Evolutionary conservation across 2,113 vertebrate genomes (phyloP).

Genomic region (Camelus dromedarius): DNA sequence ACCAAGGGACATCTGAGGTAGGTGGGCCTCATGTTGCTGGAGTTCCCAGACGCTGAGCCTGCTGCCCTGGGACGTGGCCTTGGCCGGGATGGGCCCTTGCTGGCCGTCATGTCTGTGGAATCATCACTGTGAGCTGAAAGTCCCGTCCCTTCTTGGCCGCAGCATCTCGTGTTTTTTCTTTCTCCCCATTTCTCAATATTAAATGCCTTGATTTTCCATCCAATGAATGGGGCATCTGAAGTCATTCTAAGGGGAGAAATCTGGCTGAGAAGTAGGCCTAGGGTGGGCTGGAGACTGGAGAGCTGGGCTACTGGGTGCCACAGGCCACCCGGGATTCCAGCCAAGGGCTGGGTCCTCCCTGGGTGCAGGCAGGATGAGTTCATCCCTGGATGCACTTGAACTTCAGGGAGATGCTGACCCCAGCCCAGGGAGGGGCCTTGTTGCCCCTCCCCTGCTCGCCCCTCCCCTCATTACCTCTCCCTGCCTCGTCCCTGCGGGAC

Average conservation of each 20-base stretch:
- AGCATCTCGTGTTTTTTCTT: background rate
- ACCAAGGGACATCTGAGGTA: background rate
- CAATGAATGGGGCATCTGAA: background rate
- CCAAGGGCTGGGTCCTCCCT: background rate
- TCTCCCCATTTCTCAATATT: background rate
- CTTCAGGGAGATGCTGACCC: background rate
- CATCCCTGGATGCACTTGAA: background rate
- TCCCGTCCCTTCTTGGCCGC: background rate
- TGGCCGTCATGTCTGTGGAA: background rate
- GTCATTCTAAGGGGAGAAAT: background rate
- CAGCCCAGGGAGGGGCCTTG: background rate
- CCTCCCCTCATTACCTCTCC: background rate
- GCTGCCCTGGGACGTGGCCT: background rate
- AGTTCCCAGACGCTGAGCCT: background rate
- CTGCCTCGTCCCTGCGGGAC: rapidly evolving
- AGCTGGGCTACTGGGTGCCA: background rate
- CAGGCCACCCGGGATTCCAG: background rate
- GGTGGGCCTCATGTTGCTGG: background rate
- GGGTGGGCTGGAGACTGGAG: background rate
- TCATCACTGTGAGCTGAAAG: background rate
- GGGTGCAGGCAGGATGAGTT: background rate
- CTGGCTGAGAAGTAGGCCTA: background rate
- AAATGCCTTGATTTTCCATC: background rate
- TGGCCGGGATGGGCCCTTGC: background rate
- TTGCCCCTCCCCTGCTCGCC: rapidly evolving